Evolutionary conservation across 2,113 vertebrate genomes (phyloP), one percentile per base, ranked within the genome.

Genomic region (Ginglymostoma cirratum): DNA sequence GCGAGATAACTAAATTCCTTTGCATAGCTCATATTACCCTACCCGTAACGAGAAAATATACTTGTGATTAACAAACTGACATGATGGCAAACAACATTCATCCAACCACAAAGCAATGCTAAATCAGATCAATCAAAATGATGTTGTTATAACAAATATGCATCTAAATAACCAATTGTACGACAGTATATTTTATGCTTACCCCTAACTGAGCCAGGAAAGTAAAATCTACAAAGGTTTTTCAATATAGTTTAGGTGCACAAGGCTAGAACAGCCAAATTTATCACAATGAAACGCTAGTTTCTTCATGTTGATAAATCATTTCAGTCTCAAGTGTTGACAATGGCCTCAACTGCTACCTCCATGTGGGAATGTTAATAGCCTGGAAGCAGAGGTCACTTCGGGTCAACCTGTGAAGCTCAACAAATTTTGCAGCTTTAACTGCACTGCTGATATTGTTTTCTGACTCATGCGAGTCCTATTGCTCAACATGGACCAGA

Each of bases 371-470:
- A 93, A 94, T 42, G 65, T 38, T 69, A 94, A 66, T 94, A 65
- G 65, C 65, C 92, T 38, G n/a, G 65, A 94, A 69, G 38, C 92
- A 70, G 92, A 69, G 92, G 92, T n/a, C 65, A 69, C 66, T 94
- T 66, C n/a, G 67, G 34, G 69, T 45, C 65, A 93, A 67, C 55
- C 69, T 70, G n/a, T 10, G 61, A 90, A 55, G 92, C 55, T 93
- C 90, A 94, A 67, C 61, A 93, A 93, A 38, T 42, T 38, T 66
- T 67, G 90, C 38, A 69, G n/a, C 38, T 69, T 69, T 69, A 45
- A 94, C 92, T 70, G 21, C 45, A 21, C 66, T 70, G 92, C 92
- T 94, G n/a, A 94, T 66, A 94, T 94, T 94, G n/a, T 93, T 69
- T 94, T 94, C 92, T 69, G 65, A 42, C 65, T 94, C 23, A 24